Conservation (phyloP, 1,140 invertebrate genomes). For the Musca domestica region DNA sequence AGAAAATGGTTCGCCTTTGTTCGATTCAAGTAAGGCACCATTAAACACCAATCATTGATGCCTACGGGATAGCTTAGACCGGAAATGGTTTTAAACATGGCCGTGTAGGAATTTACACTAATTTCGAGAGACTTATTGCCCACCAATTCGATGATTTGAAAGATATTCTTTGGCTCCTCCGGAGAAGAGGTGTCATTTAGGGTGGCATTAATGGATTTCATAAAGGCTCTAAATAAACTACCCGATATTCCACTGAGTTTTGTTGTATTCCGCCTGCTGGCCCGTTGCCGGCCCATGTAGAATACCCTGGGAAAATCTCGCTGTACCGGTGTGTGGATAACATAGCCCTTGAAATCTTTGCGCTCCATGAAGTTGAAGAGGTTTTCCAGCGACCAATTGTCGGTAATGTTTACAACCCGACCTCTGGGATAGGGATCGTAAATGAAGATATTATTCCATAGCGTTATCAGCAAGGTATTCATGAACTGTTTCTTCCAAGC, state of each 20-base stretch:
- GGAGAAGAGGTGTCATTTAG: conserved; percentile 30
- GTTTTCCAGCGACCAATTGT: conserved; percentile 29
- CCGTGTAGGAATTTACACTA: conserved; percentile 41
- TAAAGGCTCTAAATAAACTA: conserved; percentile 36
- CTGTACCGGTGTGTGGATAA: conserved; percentile 33
- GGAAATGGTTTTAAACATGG: conserved; percentile 24
- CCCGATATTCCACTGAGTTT: conserved; percentile 38
- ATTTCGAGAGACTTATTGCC: conserved; percentile 31
- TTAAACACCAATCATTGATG: conserved; percentile 46
- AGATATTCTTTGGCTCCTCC: conserved; percentile 23
- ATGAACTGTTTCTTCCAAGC: conserved; percentile 39
- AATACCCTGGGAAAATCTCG: conserved; percentile 43
- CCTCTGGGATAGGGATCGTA: conserved; percentile 37
- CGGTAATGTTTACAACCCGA: conserved; percentile 33
- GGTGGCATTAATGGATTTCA: conserved; percentile 37
- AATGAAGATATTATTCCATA: conserved; percentile 34
- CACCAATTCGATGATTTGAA: conserved; percentile 10
- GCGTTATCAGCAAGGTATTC: conserved; percentile 36
- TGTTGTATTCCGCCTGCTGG: conserved; percentile 23
- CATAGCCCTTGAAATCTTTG: conserved; percentile 36
- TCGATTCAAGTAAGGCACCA: conserved; percentile 41
- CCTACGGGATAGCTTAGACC: conserved; percentile 43
- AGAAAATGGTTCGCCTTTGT: conserved; percentile 36
- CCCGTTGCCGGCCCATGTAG: conserved; percentile 19
- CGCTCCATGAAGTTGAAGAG: conserved; percentile 29